Evolutionary conservation across 2,113 vertebrate species (phyloP).

Genomic region (Puntigrus tetrazona): DNA sequence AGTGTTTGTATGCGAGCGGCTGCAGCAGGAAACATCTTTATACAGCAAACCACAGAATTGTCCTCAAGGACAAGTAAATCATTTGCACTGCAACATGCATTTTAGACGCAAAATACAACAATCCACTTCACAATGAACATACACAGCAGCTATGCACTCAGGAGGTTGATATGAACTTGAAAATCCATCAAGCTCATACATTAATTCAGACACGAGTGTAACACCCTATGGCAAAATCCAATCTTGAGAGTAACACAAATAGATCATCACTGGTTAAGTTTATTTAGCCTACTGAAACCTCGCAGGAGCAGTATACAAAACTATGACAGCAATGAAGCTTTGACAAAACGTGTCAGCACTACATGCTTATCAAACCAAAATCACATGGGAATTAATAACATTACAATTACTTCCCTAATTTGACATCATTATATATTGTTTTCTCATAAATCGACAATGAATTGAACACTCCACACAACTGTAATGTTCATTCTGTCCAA

Average conservation of each 20-base stretch:
- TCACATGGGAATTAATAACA: not conserved
- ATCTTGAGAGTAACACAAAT: conserved; percentile 8
- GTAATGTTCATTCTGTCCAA: not conserved
- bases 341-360: not conserved
- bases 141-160: not conserved
- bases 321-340: not conserved
- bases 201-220: not conserved
- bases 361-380: not conserved
- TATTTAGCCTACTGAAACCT: not conserved
- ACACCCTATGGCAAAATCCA: not conserved
- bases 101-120: not conserved
- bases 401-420: not conserved
- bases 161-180: not conserved
- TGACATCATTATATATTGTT: conserved; percentile 2
- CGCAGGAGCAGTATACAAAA: not conserved
- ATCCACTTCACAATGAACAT: not conserved
- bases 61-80: not conserved
- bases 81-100: not conserved
- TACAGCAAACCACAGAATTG: not conserved
- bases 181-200: not conserved
- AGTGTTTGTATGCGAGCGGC: not conserved
- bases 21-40: not conserved
- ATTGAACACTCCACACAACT: not conserved
- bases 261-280: not conserved
- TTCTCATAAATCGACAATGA: conserved; percentile 19